Base-by-base conservation (phyloP, 2,888 invertebrate species). In the Sabatieria punctata region DNA sequence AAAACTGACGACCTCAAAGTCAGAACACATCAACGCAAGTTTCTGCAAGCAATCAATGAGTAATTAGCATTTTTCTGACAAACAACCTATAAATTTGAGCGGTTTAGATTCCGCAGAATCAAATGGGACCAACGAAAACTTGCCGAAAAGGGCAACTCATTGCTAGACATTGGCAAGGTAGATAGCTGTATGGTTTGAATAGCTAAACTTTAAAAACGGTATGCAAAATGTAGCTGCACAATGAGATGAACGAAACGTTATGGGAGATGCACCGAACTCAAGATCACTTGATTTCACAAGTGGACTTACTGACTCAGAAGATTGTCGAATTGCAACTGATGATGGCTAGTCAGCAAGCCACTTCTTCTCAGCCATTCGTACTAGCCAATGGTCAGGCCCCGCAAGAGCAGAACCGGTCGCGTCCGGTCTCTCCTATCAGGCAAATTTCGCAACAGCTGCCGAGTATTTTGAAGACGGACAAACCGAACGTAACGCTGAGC, bases 161-260 rank as follows among this genome's bases (percentile, higher is more conserved):
- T 99, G 70, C 86, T 95, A 51, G 97, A 97, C 68, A 93, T 97
- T 85, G 95, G 97, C 63, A 97, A 97, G 82, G 95, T 97, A 24
- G 40, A 37, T 25, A 18, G 15, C 6, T 8, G 18, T 41, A 41
- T 18, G 8, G 24, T 41, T 6, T 21, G 8, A 23, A 41, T 41
- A 11, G 15, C 22, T 54, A 41, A 8, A 6, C 26, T 8, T 39
- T 4, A 22, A 13, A 39, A 4, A 39, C 33, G 35, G 4, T 43
- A 6, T 19, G 21, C 8, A 30, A 3, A 6, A 6, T 8, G 23
- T 46, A 59, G 57, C 43, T 63, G 40, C 63, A 63, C 49, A 55
- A 55, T 33, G 63, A 63, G 45, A 60, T 62, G 59, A 60, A 63
- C 52, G 60, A 61, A 43, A 61, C 60, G 19, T 48, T 61, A 19